Percentiles rank a stretch among this genome's conserved stretches.
Conservation (phyloP, 2,888 invertebrate genomes). For the Proisotoma minuta region DNA sequence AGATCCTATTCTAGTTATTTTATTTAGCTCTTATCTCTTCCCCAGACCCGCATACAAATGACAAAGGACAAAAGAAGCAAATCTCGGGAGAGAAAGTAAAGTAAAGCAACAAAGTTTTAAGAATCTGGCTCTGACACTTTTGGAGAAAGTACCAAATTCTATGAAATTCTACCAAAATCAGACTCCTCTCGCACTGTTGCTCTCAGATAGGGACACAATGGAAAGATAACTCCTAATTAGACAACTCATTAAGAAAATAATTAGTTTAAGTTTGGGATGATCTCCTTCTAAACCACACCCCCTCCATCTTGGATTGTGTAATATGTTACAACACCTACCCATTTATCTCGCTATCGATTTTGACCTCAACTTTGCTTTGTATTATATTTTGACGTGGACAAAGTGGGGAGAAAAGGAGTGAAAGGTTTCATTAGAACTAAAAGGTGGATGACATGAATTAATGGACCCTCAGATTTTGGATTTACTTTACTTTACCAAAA, state of each 20-base stretch:
- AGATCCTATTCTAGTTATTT: no score
- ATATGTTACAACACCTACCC: no score
- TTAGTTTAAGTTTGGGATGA: no score
- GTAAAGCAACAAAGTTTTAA: constrained; percentile 1
- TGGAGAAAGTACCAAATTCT: no score
- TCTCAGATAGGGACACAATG: no score
- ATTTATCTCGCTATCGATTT: no score
- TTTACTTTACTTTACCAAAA: no score
- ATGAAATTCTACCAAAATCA: background rate
- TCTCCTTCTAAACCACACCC: no score
- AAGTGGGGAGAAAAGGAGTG: background rate
- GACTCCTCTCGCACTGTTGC: background rate
- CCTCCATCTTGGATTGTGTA: no score
- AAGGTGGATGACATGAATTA: background rate
- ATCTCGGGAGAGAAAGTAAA: background rate
- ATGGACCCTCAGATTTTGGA: no score
- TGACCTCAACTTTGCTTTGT: no score
- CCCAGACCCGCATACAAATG: background rate
- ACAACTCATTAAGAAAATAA: background rate
- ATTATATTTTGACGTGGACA: constrained; percentile 4
- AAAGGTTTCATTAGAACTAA: constrained; percentile 1
- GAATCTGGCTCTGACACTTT: constrained; percentile 4
- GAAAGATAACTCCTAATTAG: background rate
- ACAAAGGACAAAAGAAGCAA: background rate
- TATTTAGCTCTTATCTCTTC: background rate